Evolutionary conservation across 1,140 invertebrate genomes (phyloP), one percentile per base, ranked within the genome.

Genomic region (Drepana arcuata): DNA sequence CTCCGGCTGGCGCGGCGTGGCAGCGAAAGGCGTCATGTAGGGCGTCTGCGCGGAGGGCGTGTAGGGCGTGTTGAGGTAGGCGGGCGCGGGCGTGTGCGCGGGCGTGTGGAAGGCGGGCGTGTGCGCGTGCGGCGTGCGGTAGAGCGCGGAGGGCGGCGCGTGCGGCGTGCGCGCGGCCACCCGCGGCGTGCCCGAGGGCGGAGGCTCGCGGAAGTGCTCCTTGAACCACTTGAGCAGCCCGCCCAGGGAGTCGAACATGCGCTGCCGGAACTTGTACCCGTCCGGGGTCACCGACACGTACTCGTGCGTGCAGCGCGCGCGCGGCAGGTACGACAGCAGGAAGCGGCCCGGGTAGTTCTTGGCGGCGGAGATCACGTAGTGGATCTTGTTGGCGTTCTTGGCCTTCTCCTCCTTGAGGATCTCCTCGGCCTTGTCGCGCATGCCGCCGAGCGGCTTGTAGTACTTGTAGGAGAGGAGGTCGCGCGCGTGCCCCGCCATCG

Each of bases 201-300:
- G 88, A 0, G 95, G 92, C 63, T 98, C 95, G 31, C 94, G 84
- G 85, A 97, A 99, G 68, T 99, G 96, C 74, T 97, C 94, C 69
- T 99, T 99, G 74, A 99, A 99, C 96, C 97, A 99, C 33, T 93
- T 89, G 48, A 99, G 88, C 5, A 99, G 67, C 1, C 90, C 88
- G 35, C 89, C 91, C 0, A 99, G 83, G 1, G 92, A 91, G 36
- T 92, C 90, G 74, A 99, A 99, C 57, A 92, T 90, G 67, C 96
- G 92, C 34, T 91, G 88, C 16, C 98, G 85, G 72, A 97, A 99
- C 30, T 92, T 88, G 62, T 97, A 95, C 9, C 98, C 98, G 43
- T 99, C 95, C 0, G 95, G 93, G 4, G 91, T 92, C 0, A 99
- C 90, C 0, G 94, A 93, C 0, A 99, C 87, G 65, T 92, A 98